Evolutionary conservation across 2,797 vertebrate species (phyloP).

Genomic region (Aythya fuligula): DNA sequence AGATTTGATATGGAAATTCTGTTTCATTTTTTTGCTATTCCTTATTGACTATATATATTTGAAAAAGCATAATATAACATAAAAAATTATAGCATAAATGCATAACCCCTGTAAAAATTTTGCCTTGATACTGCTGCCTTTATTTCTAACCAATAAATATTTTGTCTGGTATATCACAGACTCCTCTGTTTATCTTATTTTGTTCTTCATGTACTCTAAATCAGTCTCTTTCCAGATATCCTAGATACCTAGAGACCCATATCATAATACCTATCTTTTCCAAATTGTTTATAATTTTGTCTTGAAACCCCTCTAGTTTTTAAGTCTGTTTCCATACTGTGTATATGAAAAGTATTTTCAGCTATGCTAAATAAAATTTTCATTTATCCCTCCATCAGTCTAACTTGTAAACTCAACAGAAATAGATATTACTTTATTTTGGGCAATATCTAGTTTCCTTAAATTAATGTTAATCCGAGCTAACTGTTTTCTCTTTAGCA

Average conservation of each 20-base stretch:
- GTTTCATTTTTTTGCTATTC: not conserved
- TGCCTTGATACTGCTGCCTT: not conserved
- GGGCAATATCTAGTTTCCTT: not conserved
- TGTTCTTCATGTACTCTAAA: not conserved
- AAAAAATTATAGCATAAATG: too few species aligned
- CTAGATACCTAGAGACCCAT: not conserved
- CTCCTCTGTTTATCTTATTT: not conserved
- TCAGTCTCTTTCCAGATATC: not conserved
- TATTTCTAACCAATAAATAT: not conserved
- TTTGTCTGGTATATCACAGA: not conserved
- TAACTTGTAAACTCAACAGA: not conserved
- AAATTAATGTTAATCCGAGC: not conserved
- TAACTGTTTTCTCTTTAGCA: not conserved
- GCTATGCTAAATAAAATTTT: not conserved
- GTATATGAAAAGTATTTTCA: not conserved
- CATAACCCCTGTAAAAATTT: not conserved
- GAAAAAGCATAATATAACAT: not conserved
- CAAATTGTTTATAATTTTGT: not conserved
- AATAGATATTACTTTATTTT: not conserved
- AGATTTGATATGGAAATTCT: not conserved
- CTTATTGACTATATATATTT: not conserved
- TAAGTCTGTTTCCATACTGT: not conserved
- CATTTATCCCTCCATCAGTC: not conserved
- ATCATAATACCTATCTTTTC: not conserved
- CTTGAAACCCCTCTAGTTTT: not conserved